Conservation (phyloP, 2,888 invertebrate species). For the Cantharis nigra region DNA sequence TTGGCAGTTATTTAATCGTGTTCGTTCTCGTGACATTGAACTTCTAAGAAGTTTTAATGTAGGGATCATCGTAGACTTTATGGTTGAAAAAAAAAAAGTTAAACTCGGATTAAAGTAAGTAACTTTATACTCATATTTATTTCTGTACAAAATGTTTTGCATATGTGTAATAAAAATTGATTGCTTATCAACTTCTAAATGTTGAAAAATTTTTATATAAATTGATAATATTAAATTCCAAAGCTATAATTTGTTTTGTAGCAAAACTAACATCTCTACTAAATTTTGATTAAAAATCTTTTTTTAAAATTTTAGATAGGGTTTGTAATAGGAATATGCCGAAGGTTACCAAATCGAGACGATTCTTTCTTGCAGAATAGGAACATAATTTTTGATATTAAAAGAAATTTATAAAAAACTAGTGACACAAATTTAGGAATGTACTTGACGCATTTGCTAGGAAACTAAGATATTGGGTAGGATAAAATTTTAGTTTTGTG, state of each 20-base stretch:
- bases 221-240: background rate
- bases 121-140: background rate
- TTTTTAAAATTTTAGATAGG: background rate
- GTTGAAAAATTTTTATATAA: background rate
- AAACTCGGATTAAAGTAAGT: constrained; percentile 81
- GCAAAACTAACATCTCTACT: background rate
- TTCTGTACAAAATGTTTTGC: background rate
- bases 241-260: background rate
- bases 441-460: background rate
- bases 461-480: background rate
- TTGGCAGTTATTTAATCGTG: constrained; percentile 66
- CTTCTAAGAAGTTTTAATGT: constrained; percentile 72
- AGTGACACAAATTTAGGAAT: background rate
- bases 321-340: background rate
- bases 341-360: too few relatives aligned
- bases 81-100: constrained; percentile 84
- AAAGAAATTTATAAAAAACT: background rate
- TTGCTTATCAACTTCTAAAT: background rate
- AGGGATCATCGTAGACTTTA: constrained; percentile 76
- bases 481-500: background rate
- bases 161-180: background rate
- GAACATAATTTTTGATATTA: too few relatives aligned
- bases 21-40: constrained; percentile 70
- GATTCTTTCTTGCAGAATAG: too few relatives aligned
- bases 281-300: background rate